Conservation (phyloP, 2,797 vertebrate genomes). For the Melanotaenia nigrans region DNA sequence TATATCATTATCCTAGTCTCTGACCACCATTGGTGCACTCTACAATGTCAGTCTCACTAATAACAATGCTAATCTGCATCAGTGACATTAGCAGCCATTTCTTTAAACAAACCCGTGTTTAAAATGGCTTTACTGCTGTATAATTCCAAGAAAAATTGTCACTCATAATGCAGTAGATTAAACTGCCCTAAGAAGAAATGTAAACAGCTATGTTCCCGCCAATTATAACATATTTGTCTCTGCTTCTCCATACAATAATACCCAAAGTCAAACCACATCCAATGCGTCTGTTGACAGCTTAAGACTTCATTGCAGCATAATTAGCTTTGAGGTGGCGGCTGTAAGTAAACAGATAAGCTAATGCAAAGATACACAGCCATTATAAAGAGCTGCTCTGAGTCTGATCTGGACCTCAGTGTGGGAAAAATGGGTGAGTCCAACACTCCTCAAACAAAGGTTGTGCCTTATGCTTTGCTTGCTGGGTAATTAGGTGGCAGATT, state of each 20-base stretch:
- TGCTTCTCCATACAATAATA: slow-evolving; percentile 7
- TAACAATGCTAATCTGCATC: background rate
- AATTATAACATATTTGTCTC: slow-evolving; percentile 38
- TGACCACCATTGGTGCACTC: background rate
- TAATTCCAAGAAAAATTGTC: slow-evolving; percentile 2
- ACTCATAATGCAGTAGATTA: background rate
- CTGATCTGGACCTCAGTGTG: slow-evolving; percentile 27
- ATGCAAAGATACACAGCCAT: slow-evolving; percentile 49
- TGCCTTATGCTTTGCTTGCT: slow-evolving; percentile 52
- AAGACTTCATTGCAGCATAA: slow-evolving; percentile 45
- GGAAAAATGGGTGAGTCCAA: slow-evolving; percentile 15
- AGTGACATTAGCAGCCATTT: background rate
- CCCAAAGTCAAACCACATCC: slow-evolving; percentile 40
- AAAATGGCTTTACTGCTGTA: background rate
- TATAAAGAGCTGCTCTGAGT: slow-evolving; percentile 44
- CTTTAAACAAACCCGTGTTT: background rate
- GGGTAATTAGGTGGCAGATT: slow-evolving; percentile 64
- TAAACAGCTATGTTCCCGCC: slow-evolving; percentile 20
- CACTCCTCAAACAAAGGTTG: slow-evolving; percentile 46
- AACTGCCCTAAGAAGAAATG: slow-evolving; percentile 17
- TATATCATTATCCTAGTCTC: background rate
- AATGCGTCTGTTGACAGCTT: slow-evolving; percentile 26
- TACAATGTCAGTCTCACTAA: background rate
- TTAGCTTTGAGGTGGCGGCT: slow-evolving; percentile 55
- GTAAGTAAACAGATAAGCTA: slow-evolving; percentile 60